Evolutionary conservation across 2,888 invertebrate species (phyloP), one percentile per base, ranked within the genome.

Genomic region (Macrosoma leucophasiata): DNA sequence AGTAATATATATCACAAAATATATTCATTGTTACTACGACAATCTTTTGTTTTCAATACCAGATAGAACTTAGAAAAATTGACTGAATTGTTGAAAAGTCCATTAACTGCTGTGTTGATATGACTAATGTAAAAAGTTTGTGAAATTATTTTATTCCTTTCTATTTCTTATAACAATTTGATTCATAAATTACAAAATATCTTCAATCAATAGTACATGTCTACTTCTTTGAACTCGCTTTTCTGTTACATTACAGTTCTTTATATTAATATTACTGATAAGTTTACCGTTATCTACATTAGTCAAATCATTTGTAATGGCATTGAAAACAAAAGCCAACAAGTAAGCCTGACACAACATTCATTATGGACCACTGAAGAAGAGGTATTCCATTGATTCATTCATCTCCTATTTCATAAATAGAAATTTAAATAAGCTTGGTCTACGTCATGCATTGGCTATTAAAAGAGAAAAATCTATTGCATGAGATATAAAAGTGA

Each of bases 1-100:
- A 77, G 71, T 77, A 65, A 76, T 76, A 77, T 72, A 79, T 79
- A 82, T 82, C 81, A 82, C 79, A 84, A 84, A 84, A 84, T 84
- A 82, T 79, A 82, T 82, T 78, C 74, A 79, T 77, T 75, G 76
- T 73, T 70, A 67, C 62, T 68, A 70, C 64, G 46, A 62, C 57
- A 52, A n/a, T n/a, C 61, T 54, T 71, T 67, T 71, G 74, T 76
- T 78, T 78, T 72, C 77, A 76, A 77, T 74, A 69, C 73, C 78
- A 33, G 27, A 36, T 14, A 15, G 22, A 19, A 11, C 25, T 20
- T n/a, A 33, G 9, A 29, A 8, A 29, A 34, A 22, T 12, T 23
- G 29, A 15, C 17, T 33, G 23, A 26, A 19, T 19, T 2, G 23
- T 15, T n/a, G 11, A 17, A n/a, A n/a, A n/a, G n/a, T n/a, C n/a